A percentile compares a stretch with the other conserved stretches of the same genome.
Conservation (phyloP, 2,113 vertebrate species). For the Neopipo cinnamomea region DNA sequence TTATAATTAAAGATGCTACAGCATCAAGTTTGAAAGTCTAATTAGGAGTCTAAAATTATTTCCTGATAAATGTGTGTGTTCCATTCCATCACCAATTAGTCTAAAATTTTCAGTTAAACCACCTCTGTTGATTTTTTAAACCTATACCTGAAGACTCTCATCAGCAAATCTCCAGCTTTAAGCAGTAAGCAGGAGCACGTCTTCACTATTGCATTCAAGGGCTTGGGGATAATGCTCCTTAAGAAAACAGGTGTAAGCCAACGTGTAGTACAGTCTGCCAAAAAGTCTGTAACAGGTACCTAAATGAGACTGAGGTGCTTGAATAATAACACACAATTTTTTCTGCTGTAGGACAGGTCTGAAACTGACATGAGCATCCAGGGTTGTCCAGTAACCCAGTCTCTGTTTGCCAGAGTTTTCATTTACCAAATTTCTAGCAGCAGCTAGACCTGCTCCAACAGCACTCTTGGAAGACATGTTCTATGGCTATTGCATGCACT, state of each 20-base stretch:
- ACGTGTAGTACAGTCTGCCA: background rate
- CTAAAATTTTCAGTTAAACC: background rate
- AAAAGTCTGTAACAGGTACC: background rate
- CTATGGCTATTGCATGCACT: background rate
- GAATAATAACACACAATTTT: background rate
- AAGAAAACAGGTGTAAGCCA: background rate
- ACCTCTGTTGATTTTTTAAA: background rate
- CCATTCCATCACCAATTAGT: background rate
- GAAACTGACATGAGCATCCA: background rate
- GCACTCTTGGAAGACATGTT: background rate
- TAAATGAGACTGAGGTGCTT: background rate
- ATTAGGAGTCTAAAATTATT: constrained; percentile 47
- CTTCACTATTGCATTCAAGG: background rate
- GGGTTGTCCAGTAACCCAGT: background rate
- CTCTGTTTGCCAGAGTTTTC: background rate
- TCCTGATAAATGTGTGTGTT: constrained; percentile 11
- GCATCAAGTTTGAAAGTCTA: constrained; percentile 34
- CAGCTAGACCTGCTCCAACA: background rate
- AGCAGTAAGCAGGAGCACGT: background rate
- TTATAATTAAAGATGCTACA: constrained; percentile 35
- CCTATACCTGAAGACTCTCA: background rate
- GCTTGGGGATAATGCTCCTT: background rate
- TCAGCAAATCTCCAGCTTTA: background rate
- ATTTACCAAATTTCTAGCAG: background rate
- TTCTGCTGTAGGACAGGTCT: background rate